Evolutionary conservation across 2,113 vertebrate genomes (phyloP).

Genomic region (Aptenodytes forsteri): DNA sequence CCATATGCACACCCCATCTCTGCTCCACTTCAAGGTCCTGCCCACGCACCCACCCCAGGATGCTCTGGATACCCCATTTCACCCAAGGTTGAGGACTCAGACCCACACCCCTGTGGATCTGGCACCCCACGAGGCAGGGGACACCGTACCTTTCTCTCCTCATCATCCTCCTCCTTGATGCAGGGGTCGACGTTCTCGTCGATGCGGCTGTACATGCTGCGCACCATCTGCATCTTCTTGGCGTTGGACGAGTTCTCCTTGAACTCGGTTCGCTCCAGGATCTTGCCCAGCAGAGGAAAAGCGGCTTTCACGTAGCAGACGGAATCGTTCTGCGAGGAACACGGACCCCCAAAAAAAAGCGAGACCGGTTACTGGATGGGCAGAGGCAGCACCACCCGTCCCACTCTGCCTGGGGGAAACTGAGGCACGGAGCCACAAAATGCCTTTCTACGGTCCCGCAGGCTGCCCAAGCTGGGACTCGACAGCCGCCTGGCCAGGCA

Average conservation of each 20-base stretch:
- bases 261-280: constrained; percentile 68
- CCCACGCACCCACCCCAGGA: fast-evolving
- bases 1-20: not conserved
- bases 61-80: not conserved
- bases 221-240: not conserved
- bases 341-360: not conserved
- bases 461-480: not conserved
- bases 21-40: not conserved
- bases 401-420: not conserved
- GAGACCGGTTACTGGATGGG: not conserved
- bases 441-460: not conserved
- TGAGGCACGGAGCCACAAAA: not conserved
- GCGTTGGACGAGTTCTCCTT: constrained; percentile 66
- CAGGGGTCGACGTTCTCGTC: constrained; percentile 28
- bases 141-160: constrained; percentile 54
- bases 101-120: fast-evolving
- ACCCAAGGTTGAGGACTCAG: not conserved
- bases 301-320: constrained; percentile 77
- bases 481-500: not conserved
- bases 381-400: not conserved
- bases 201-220: constrained; percentile 34
- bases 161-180: constrained; percentile 47
- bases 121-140: not conserved
- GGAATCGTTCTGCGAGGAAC: constrained; percentile 20
- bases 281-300: constrained; percentile 56